phyloP scores from a whole-genome alignment of 2,113 vertebrate species.

The Aythya baeri region DNA sequence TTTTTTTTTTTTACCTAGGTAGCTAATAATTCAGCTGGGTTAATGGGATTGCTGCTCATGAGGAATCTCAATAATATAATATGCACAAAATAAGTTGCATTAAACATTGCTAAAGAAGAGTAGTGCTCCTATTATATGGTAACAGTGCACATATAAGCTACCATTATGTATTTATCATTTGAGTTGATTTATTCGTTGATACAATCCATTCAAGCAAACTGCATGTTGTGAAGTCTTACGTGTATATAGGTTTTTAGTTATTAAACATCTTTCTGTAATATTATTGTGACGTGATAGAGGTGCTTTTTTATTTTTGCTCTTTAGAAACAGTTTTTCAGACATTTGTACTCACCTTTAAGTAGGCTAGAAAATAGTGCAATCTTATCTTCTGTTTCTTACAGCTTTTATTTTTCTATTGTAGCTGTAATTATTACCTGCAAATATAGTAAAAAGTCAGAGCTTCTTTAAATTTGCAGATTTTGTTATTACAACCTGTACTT shows the following conservation, averaged over 20 bases:
- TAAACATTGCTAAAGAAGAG: not conserved
- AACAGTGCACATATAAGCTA: not conserved
- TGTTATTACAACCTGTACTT: not conserved
- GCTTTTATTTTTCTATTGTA: not conserved
- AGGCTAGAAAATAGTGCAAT: not conserved
- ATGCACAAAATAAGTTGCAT: not conserved
- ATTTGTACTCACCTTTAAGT: not conserved
- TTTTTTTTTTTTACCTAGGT: not conserved
- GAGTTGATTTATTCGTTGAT: not conserved
- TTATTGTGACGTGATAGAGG: not conserved
- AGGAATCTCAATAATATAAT: not conserved
- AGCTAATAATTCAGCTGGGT: not conserved
- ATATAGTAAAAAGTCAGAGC: not conserved
- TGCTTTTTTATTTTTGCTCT: not conserved
- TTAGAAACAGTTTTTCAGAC: not conserved
- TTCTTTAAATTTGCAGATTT: not conserved
- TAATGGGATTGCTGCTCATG: not conserved
- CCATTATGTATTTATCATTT: not conserved
- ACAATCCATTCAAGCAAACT: not conserved
- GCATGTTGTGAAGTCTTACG: not conserved
- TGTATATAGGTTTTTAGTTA: not conserved
- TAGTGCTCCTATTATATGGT: not conserved
- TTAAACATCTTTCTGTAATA: not conserved
- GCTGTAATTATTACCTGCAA: not conserved
- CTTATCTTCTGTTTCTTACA: not conserved